Percentiles rank a stretch among this genome's conserved stretches.
Evolutionary conservation across 2,113 vertebrate genomes (phyloP).

Genomic region (Ageneiosus marmoratus): DNA sequence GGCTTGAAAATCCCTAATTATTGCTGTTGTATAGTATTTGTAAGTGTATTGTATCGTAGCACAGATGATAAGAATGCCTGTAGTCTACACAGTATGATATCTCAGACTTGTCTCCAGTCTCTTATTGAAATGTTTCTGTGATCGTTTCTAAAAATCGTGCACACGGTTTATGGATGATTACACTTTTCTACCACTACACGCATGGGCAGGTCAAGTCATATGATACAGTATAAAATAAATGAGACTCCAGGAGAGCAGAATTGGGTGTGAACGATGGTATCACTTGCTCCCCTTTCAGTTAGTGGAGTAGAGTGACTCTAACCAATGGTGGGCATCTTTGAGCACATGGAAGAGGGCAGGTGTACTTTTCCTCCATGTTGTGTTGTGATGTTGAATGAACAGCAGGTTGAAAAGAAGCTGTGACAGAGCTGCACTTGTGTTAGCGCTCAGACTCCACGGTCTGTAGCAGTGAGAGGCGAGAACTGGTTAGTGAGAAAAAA

Average conservation of each 20-base stretch:
- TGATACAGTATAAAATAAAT: too few species aligned
- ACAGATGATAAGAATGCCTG: background rate
- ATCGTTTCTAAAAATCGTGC: background rate
- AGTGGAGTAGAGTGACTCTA: too few species aligned
- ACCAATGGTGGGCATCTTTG: too few species aligned
- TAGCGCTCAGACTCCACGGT: too few species aligned
- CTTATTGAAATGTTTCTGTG: background rate
- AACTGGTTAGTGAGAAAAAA: background rate
- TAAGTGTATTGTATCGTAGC: background rate
- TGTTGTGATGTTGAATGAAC: background rate
- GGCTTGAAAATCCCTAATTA: background rate
- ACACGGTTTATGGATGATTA: background rate
- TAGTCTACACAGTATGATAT: background rate
- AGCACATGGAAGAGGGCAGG: too few species aligned
- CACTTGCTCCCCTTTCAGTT: too few species aligned
- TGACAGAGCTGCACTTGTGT: too few species aligned
- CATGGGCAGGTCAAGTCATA: background rate
- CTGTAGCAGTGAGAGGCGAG: background rate
- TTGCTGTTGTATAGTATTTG: background rate
- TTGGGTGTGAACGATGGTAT: too few species aligned
- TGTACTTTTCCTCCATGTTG: too few species aligned
- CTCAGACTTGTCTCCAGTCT: background rate
- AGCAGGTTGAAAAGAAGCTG: background rate
- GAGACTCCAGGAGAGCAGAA: too few species aligned
- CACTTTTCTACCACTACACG: background rate